phyloP scores from a whole-genome alignment of 2,113 vertebrate species.

The Accipiter virgatus region DNA sequence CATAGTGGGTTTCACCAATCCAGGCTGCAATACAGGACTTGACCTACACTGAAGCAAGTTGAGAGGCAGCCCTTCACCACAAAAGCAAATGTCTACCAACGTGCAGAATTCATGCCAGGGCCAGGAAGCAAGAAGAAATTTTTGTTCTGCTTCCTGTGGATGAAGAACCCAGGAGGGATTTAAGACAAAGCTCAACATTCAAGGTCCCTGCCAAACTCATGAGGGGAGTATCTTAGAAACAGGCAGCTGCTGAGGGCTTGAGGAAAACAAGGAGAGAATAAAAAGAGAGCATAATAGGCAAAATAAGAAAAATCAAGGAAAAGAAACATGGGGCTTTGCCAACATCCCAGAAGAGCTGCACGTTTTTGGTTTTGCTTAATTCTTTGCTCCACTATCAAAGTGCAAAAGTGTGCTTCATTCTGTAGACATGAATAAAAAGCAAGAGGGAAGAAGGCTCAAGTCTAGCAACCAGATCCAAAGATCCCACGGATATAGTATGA shows the following conservation, averaged over 20 bases:
- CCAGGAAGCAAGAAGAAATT: neutral
- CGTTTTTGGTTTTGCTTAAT: neutral
- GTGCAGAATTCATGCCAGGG: neutral
- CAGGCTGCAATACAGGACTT: neutral
- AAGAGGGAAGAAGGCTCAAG: neutral
- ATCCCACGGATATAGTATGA: neutral
- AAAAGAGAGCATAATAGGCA: neutral
- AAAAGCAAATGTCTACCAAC: neutral
- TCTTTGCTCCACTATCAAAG: neutral
- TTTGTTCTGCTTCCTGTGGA: neutral
- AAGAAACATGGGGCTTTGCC: neutral
- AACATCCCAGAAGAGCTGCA: neutral
- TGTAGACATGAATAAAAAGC: neutral
- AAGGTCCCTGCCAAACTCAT: neutral
- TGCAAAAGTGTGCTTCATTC: neutral
- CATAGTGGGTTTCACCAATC: neutral
- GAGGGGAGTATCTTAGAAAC: neutral
- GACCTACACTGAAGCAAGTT: neutral
- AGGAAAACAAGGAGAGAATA: neutral
- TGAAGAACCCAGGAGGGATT: neutral
- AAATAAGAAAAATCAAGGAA: neutral
- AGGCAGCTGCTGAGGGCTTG: neutral
- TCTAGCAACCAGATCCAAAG: neutral
- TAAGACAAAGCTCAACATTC: neutral
- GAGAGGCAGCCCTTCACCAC: neutral